A percentile compares a stretch with the other conserved stretches of the same genome.
Conservation (phyloP, 2,888 invertebrate species). For the Aphodius sticticus region DNA sequence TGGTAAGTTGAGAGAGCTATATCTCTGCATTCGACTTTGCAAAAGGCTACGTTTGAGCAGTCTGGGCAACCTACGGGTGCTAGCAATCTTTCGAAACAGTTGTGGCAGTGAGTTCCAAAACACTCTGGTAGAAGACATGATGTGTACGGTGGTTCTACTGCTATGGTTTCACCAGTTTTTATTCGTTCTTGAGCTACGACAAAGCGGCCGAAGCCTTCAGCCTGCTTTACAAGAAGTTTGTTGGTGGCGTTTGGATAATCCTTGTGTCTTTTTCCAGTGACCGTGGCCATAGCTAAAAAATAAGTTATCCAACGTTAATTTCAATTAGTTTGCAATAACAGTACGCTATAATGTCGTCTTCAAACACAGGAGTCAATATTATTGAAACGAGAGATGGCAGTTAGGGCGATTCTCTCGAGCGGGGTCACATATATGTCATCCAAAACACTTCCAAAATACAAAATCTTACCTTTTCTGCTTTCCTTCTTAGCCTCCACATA, state of each 20-base stretch:
- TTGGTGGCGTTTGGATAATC: slow-evolving; percentile 67
- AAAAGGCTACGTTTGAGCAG: slow-evolving; percentile 82
- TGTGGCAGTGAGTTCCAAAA: slow-evolving; percentile 81
- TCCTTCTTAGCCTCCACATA: slow-evolving; percentile 41
- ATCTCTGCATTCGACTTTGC: slow-evolving; percentile 71
- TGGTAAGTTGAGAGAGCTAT: slow-evolving; percentile 74
- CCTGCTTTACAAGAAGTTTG: slow-evolving; percentile 67
- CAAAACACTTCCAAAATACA: slow-evolving; percentile 16
- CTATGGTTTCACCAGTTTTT: slow-evolving; percentile 74
- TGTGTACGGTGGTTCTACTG: slow-evolving; percentile 77
- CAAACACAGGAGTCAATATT: too few species aligned
- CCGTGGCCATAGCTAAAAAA: slow-evolving; percentile 37
- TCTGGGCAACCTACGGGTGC: slow-evolving; percentile 76
- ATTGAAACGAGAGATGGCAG: too few species aligned
- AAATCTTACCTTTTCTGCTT: slow-evolving; percentile 38
- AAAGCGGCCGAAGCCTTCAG: slow-evolving; percentile 72
- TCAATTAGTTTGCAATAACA: too few species aligned
- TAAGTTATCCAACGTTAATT: too few species aligned
- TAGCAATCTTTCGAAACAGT: slow-evolving; percentile 75
- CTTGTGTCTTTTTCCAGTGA: slow-evolving; percentile 34
- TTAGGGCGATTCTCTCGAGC: too few species aligned
- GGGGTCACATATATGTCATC: too few species aligned
- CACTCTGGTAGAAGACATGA: slow-evolving; percentile 76
- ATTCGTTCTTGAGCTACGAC: slow-evolving; percentile 70
- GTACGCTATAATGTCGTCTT: too few species aligned